phyloP scores from a whole-genome alignment of 2,888 invertebrate genomes.

The Drosophila paucipuncta region DNA sequence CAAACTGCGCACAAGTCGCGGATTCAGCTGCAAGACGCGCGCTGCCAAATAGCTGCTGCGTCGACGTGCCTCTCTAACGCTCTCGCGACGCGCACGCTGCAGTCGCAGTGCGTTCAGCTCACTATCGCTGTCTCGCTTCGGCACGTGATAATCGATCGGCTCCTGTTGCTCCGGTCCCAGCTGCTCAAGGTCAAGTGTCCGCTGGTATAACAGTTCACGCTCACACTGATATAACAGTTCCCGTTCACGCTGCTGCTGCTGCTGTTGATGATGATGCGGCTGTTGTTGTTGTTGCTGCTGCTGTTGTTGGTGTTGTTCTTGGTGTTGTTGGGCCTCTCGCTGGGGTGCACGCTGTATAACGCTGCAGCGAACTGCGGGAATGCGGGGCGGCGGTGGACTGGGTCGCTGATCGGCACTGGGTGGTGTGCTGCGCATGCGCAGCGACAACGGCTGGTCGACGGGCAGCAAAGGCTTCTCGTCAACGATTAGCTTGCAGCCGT shows the following conservation, averaged over 20 bases:
- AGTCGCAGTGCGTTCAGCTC: slow-evolving; percentile 77
- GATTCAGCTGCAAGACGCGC: slow-evolving; percentile 82
- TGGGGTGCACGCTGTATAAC: slow-evolving; percentile 93
- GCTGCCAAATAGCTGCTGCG: slow-evolving; percentile 89
- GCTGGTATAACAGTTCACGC: slow-evolving; percentile 86
- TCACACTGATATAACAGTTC: slow-evolving; percentile 40
- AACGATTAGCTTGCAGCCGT: slow-evolving; percentile 88
- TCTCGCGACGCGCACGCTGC: slow-evolving; percentile 88
- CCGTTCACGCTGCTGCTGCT: slow-evolving; percentile 13
- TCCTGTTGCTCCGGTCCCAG: slow-evolving; percentile 92
- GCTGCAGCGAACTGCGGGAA: slow-evolving; percentile 90
- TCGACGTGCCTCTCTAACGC: slow-evolving; percentile 88
- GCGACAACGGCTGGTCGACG: slow-evolving; percentile 87
- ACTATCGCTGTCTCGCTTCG: slow-evolving; percentile 89
- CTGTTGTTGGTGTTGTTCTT: slow-evolving; percentile 10
- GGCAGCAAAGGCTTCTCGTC: slow-evolving; percentile 89
- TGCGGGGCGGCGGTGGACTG: slow-evolving; percentile 88
- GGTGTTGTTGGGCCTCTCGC: slow-evolving; percentile 20
- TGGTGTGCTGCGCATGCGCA: slow-evolving; percentile 86
- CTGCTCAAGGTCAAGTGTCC: slow-evolving; percentile 82
- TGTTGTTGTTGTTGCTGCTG: slow-evolving; percentile 12
- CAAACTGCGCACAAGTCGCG: slow-evolving; percentile 86
- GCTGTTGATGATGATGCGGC: slow-evolving; percentile 3
- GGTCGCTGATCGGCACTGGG: slow-evolving; percentile 85
- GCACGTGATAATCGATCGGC: slow-evolving; percentile 95